These are phyloP conservation scores for Podarcis siculus DNA, from an alignment of 2,797 vertebrate genomes.

Conservation along the genomic window DNA sequence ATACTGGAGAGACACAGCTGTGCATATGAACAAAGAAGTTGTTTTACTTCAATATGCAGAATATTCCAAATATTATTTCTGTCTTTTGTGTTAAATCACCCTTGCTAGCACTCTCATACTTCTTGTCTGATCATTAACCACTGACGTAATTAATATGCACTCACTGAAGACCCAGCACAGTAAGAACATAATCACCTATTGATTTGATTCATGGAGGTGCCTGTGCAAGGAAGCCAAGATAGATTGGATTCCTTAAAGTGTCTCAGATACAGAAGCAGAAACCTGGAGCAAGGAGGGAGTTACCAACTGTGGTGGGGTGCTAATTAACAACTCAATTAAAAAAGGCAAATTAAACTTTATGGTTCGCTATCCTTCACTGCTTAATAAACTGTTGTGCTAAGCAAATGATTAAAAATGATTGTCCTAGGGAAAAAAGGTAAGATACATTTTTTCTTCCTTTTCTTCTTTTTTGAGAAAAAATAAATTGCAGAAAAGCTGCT, in stretches of 20 bases:
- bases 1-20: rapidly evolving
- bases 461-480: not conserved
- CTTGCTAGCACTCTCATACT: slow-evolving; percentile 47
- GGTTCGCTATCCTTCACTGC: slow-evolving; percentile 79
- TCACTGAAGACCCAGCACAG: slow-evolving; percentile 69
- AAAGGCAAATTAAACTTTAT: slow-evolving; percentile 84
- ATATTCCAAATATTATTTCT: slow-evolving; percentile 33
- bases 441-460: slow-evolving; percentile 24
- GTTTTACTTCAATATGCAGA: slow-evolving; percentile 5
- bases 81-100: slow-evolving; percentile 54
- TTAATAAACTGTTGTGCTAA: slow-evolving; percentile 82
- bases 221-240: slow-evolving; percentile 72
- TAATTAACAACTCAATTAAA: slow-evolving; percentile 88
- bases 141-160: slow-evolving; percentile 78
- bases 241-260: slow-evolving; percentile 74
- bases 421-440: slow-evolving; percentile 67
- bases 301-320: slow-evolving; percentile 73
- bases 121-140: slow-evolving; percentile 73
- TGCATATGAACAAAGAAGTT: not conserved
- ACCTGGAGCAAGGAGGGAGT: slow-evolving; percentile 74
- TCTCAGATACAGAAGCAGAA: slow-evolving; percentile 71
- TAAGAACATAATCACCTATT: slow-evolving; percentile 79
- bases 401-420: slow-evolving; percentile 78
- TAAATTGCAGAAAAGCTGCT: slow-evolving; percentile 50
- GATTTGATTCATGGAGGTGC: slow-evolving; percentile 78